phyloP scores from a whole-genome alignment of 2,113 vertebrate species.

The Pardalotus punctatus region DNA sequence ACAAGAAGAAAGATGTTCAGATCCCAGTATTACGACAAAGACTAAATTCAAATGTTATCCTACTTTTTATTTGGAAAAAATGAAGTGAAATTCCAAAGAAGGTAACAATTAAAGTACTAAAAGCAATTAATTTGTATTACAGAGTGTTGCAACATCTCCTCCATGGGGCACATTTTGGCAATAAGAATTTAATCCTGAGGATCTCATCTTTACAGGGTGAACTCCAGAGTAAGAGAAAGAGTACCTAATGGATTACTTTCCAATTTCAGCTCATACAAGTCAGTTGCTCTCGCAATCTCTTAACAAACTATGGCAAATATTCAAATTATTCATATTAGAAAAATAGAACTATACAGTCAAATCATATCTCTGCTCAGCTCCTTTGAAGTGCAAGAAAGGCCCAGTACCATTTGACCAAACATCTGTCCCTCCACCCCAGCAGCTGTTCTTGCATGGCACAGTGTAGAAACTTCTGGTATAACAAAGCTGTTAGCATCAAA shows the following conservation, averaged over 20 bases:
- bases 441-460: slow-evolving; percentile 24
- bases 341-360: not conserved
- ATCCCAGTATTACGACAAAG: not conserved
- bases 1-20: not conserved
- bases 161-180: not conserved
- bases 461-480: slow-evolving; percentile 13
- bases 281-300: not conserved
- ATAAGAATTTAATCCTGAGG: not conserved
- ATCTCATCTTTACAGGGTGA: not conserved
- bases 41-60: not conserved
- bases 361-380: not conserved
- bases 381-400: slow-evolving; percentile 40
- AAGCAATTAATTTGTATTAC: not conserved
- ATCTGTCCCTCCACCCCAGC: slow-evolving; percentile 58
- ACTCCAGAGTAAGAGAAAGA: not conserved
- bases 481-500: slow-evolving; percentile 53
- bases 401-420: slow-evolving; percentile 54
- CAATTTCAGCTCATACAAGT: not conserved
- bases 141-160: not conserved
- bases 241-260: not conserved
- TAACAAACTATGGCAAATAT: slow-evolving; percentile 4
- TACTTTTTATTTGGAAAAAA: not conserved
- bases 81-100: not conserved
- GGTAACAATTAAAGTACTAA: not conserved
- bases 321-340: slow-evolving; percentile 4